A percentile compares a stretch with the other conserved stretches of the same genome.
These are phyloP conservation scores for Dryobota labecula DNA, from an alignment of 2,888 invertebrate species.

Conservation along the genomic window DNA sequence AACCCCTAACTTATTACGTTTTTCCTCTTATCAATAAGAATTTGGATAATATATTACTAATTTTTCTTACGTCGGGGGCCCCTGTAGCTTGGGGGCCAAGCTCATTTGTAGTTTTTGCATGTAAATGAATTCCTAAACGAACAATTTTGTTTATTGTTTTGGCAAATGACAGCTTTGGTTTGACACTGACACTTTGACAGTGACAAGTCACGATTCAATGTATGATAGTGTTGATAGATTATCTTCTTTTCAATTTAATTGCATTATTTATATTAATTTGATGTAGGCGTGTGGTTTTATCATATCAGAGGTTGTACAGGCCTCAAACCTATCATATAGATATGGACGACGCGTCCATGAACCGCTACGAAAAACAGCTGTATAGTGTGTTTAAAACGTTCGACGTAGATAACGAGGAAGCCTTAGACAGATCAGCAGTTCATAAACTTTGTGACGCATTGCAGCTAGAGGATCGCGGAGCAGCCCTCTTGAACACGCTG, in stretches of 20 bases:
- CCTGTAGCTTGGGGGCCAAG: no score
- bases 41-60: no score
- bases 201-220: slow-evolving; percentile 53
- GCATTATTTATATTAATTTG: slow-evolving; percentile 29
- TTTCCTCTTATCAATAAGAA: no score
- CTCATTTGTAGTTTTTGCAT: no score
- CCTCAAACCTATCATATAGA: slow-evolving; percentile 44
- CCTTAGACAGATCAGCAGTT: slow-evolving; percentile 92
- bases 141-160: slow-evolving; percentile 5
- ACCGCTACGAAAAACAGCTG: slow-evolving; percentile 95
- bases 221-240: slow-evolving; percentile 40
- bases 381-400: slow-evolving; percentile 95
- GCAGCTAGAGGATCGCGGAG: slow-evolving; percentile 94
- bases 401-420: slow-evolving; percentile 92
- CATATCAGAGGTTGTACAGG: slow-evolving; percentile 19
- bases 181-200: slow-evolving; percentile 50
- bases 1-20: no score
- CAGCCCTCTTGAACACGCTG: slow-evolving; percentile 91
- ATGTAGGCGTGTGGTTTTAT: slow-evolving; percentile 46
- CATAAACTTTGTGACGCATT: slow-evolving; percentile 93
- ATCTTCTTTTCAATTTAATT: slow-evolving; percentile 29
- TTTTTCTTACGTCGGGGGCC: no score
- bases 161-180: slow-evolving; percentile 11
- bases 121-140: slow-evolving; percentile 30
- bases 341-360: slow-evolving; percentile 88